phyloP scores from a whole-genome alignment of 2,113 vertebrate species.

The Daubentonia madagascariensis region DNA sequence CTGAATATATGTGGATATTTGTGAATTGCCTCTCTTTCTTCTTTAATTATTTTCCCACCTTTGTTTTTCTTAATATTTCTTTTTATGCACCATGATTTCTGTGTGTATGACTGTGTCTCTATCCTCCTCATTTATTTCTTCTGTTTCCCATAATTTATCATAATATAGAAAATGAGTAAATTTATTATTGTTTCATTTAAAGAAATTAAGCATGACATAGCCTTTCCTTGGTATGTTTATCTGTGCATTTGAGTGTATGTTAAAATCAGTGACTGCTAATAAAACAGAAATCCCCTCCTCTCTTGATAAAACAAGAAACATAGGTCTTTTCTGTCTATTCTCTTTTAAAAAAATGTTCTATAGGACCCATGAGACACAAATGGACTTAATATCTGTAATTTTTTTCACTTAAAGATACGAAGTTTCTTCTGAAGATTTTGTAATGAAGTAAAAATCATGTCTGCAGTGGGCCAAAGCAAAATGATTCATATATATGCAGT shows the following conservation, averaged over 20 bases:
- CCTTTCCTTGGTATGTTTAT: not conserved
- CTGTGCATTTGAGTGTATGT: not conserved
- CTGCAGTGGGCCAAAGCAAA: not conserved
- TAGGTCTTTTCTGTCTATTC: not conserved
- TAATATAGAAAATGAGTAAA: not conserved
- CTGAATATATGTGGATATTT: not conserved
- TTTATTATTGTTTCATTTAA: not conserved
- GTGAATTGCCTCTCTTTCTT: not conserved
- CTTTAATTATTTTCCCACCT: not conserved
- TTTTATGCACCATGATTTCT: not conserved
- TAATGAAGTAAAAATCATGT: slow-evolving; percentile 2
- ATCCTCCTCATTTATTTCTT: not conserved
- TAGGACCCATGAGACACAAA: not conserved
- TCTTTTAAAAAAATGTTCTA: not conserved
- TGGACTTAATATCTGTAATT: not conserved
- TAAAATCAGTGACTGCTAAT: not conserved
- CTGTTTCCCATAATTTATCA: not conserved
- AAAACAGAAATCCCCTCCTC: not conserved
- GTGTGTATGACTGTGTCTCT: not conserved
- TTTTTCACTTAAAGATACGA: not conserved
- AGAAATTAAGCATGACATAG: not conserved
- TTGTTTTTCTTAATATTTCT: not conserved
- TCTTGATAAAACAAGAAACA: not conserved
- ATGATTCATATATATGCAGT: not conserved
- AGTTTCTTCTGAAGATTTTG: not conserved